phyloP scores from a whole-genome alignment of 2,797 vertebrate species.

The Sebastolobus alascanus region DNA sequence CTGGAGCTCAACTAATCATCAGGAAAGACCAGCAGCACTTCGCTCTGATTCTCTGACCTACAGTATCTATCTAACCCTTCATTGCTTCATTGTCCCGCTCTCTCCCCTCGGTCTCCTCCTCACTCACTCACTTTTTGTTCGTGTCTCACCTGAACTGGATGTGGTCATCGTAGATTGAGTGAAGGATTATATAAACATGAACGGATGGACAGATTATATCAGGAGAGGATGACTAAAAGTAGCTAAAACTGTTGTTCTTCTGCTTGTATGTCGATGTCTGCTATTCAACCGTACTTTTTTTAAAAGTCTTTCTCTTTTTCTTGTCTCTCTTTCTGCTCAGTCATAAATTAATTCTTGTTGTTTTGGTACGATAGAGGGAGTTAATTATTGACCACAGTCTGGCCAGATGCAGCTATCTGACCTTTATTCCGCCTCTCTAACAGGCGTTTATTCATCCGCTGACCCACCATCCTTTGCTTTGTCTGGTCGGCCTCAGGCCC shows the following conservation, averaged over 20 bases:
- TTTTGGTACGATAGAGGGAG: not conserved
- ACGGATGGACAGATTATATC: conserved; percentile 16
- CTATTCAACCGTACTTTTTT: not conserved
- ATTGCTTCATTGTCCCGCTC: not conserved
- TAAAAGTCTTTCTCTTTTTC: not conserved
- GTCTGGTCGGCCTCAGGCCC: conserved; percentile 42
- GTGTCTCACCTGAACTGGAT: conserved; percentile 23
- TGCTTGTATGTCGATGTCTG: not conserved
- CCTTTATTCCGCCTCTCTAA: conserved; percentile 41
- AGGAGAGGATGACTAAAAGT: not conserved
- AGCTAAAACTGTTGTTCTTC: not conserved
- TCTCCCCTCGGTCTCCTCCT: not conserved
- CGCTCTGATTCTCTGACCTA: conserved; percentile 1
- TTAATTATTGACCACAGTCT: conserved; percentile 33
- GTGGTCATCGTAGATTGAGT: not conserved
- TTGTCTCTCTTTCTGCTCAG: not conserved
- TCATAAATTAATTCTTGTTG: not conserved
- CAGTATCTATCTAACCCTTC: conserved; percentile 2
- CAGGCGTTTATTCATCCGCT: conserved; percentile 41
- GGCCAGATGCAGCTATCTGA: conserved; percentile 31
- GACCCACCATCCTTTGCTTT: conserved; percentile 51
- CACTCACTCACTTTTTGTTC: conserved; percentile 12
- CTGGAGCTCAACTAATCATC: conserved; percentile 43
- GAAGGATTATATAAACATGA: not conserved
- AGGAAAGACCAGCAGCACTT: not conserved